Evolutionary conservation across 2,113 vertebrate species (phyloP), one percentile per base, ranked within the genome.

Genomic region (Hypomesus transpacificus): DNA sequence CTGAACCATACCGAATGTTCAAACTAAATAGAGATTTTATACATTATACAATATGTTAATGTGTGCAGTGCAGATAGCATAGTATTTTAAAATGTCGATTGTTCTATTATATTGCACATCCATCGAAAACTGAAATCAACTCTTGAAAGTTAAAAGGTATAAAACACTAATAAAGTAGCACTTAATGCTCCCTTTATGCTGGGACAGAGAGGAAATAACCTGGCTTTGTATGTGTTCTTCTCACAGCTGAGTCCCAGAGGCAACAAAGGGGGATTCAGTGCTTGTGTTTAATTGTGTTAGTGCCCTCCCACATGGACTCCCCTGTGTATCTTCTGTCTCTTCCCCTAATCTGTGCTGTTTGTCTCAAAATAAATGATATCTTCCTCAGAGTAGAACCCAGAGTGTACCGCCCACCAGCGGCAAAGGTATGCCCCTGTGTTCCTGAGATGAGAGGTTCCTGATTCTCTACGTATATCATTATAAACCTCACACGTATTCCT

Each of bases 341-440:
- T 91, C 88, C 87, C 82, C 85, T 90, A 91, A 92, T 92, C 90
- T 90, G 76, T 34, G 77, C 87, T 85, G 89, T 92, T 91, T 90
- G 90, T 92, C 91, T 92, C 80, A 80, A 86, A 87, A 89, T 86
- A 90, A 87, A 82, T 82, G 90, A 92, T 92, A 90, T 91, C 89
- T 88, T 73, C 75, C 77, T 82, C 80, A 80, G 85, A 89, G 87
- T 87, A 87, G 75, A 87, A 85, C 87, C 83, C 53, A 70, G 79
- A 89, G 85, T 91, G 84, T 82, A 76, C 80, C 72, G 84, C 70
- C 83, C 85, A 85, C 52, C 85, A 69, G 64, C 69, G 69, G 84
- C 51, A 76, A 83, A 82, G 85, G 81, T 78, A 85, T 86, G 86
- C 86, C 86, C n/a, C 76, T 67, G 76, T 61, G 66, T 81, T 74